Conservation (phyloP, 23 tunicate species). For the Oikopleura dioica region DNA sequence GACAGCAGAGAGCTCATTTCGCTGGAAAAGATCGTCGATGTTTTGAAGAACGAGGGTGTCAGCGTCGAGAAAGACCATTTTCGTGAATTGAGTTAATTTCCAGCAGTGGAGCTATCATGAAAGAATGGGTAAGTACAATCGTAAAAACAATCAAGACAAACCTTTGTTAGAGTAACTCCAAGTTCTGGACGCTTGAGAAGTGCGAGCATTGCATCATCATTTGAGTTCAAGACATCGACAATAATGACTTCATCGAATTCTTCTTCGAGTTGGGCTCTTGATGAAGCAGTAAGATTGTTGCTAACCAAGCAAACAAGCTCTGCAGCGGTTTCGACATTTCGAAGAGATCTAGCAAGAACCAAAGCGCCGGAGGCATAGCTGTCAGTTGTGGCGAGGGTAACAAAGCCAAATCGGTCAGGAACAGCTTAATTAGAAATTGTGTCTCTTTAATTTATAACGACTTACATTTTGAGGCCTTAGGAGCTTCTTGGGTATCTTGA, state of each 20-base stretch:
- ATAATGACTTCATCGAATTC: conserved; percentile 30
- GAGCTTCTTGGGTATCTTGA: no score
- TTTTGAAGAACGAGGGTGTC: conserved; percentile 66
- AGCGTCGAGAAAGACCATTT: conserved; percentile 93
- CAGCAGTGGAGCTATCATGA: no score
- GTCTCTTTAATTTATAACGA: no score
- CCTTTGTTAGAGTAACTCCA: conserved; percentile 74
- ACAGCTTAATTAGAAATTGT: no score
- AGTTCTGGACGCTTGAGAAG: conserved; percentile 73
- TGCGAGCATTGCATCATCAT: conserved; percentile 59
- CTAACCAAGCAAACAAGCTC: no score
- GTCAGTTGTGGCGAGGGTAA: conserved; percentile 73
- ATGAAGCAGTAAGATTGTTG: neutral
- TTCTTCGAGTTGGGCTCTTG: conserved; percentile 17
- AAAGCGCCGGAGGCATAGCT: conserved; percentile 50
- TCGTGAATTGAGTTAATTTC: conserved; percentile 30
- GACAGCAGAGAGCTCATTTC: conserved; percentile 63
- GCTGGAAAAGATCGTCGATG: conserved; percentile 63
- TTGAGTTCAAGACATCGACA: conserved; percentile 51
- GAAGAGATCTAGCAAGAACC: conserved; percentile 60
- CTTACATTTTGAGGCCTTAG: no score
- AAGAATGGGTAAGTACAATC: no score
- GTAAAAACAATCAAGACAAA: no score
- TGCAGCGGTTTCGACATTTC: conserved; percentile 24
- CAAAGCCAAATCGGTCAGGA: no score